Percentiles rank a stretch among this genome's conserved stretches.
phyloP scores from a whole-genome alignment of 2,888 invertebrate species.

The Agrochola litura region DNA sequence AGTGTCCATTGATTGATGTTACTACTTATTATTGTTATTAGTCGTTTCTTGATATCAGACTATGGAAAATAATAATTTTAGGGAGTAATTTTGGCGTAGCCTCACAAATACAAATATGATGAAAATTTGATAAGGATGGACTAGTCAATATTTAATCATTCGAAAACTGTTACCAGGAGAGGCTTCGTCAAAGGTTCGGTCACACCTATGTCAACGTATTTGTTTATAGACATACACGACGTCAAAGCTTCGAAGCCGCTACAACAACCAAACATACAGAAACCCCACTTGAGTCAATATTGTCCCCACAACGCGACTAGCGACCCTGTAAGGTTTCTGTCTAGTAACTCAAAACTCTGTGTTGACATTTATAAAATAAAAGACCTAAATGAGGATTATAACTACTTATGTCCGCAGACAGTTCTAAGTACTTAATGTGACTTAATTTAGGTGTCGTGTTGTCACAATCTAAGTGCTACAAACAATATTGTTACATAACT shows the following conservation, averaged over 20 bases:
- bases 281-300: constrained; percentile 87
- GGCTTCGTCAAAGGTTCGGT: constrained; percentile 22
- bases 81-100: neutral
- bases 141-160: constrained; percentile 32
- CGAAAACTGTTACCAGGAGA: constrained; percentile 16
- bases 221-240: constrained; percentile 54
- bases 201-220: constrained; percentile 68
- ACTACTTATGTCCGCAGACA: constrained; percentile 15
- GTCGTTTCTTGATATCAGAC: neutral
- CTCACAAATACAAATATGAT: neutral
- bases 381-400: constrained; percentile 37
- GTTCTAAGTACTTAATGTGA: constrained; percentile 1
- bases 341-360: constrained; percentile 75
- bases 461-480: constrained; percentile 26
- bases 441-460: constrained; percentile 32
- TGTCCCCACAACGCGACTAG: constrained; percentile 69
- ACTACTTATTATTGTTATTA: neutral
- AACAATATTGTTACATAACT: constrained; percentile 55
- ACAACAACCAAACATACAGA: constrained; percentile 65
- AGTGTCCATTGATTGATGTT: neutral
- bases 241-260: constrained; percentile 66
- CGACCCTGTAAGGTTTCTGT: constrained; percentile 81
- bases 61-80: neutral
- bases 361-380: constrained; percentile 36
- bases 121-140: constrained; percentile 14